These are phyloP conservation scores for Seira sanloemensis DNA, from an alignment of 2,888 invertebrate species.

Conservation along the genomic window DNA sequence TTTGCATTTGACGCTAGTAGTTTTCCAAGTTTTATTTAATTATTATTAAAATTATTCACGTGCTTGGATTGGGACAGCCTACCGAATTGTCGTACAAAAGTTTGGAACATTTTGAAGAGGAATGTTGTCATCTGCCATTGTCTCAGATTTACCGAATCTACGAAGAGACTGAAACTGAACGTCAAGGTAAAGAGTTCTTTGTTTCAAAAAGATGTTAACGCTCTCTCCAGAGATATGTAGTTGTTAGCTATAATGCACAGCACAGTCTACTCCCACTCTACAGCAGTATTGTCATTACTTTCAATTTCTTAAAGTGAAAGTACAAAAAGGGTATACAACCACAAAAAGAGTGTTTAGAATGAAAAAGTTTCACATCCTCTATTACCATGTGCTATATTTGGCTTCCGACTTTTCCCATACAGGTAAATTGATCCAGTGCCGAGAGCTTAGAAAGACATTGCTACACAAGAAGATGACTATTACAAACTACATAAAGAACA, in stretches of 20 bases:
- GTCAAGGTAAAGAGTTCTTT: slow-evolving; percentile 72
- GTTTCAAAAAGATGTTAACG: neutral
- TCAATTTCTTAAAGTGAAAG: neutral
- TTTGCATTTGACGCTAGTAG: neutral
- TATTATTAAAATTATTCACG: neutral
- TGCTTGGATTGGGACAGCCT: slow-evolving; percentile 73
- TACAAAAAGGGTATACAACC: neutral
- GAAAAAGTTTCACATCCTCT: neutral
- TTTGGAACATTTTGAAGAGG: slow-evolving; percentile 75
- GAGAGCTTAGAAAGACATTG: slow-evolving; percentile 67
- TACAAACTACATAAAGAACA: neutral
- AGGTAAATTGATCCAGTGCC: slow-evolving; percentile 74
- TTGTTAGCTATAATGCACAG: neutral
- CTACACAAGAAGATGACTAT: slow-evolving; percentile 25
- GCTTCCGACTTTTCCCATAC: slow-evolving; percentile 27
- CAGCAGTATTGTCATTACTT: neutral
- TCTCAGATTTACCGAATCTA: slow-evolving; percentile 73
- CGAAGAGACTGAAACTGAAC: slow-evolving; percentile 74
- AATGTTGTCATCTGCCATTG: slow-evolving; percentile 73
- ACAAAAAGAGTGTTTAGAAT: neutral
- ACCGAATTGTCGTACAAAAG: slow-evolving; percentile 75
- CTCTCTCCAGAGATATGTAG: neutral
- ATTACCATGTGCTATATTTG: neutral
- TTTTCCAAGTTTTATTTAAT: neutral
- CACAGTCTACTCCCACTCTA: neutral